These are phyloP conservation scores for Lamellibrachia luymesi DNA, from an alignment of 1,140 invertebrate species.

Conservation along the genomic window DNA sequence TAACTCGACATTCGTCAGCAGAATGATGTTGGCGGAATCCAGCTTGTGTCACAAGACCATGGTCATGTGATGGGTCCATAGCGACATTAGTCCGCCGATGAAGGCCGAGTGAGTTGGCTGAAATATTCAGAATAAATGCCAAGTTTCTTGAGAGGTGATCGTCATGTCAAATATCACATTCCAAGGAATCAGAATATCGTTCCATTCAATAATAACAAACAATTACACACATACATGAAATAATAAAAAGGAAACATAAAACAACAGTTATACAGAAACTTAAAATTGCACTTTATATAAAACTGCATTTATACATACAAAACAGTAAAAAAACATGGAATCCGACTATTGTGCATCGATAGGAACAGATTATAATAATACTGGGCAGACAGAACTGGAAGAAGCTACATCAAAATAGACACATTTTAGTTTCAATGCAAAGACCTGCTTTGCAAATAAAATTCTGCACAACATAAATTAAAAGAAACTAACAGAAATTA, in stretches of 20 bases:
- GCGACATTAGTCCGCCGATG: too few relatives aligned
- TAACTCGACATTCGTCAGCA: too few relatives aligned
- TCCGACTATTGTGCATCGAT: not conserved
- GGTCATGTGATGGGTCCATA: too few relatives aligned
- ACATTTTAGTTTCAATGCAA: not conserved
- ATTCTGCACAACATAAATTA: not conserved
- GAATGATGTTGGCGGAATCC: too few relatives aligned
- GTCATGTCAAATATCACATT: too few relatives aligned
- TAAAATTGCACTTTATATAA: constrained; percentile 2
- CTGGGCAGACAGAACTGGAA: not conserved
- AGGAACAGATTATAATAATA: not conserved
- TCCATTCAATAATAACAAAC: not conserved
- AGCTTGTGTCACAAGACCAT: too few relatives aligned
- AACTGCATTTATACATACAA: not conserved
- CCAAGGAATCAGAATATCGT: not conserved
- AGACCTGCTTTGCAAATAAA: not conserved
- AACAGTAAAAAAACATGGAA: not conserved
- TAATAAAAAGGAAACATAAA: not conserved
- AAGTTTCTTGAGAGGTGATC: too few relatives aligned
- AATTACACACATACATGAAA: not conserved
- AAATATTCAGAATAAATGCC: too few relatives aligned
- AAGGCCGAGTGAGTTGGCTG: too few relatives aligned
- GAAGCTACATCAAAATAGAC: not conserved
- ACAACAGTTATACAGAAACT: not conserved
- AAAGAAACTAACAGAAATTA: not conserved